phyloP scores from a whole-genome alignment of 1,140 invertebrate genomes.

The Tetragnatha versicolor region DNA sequence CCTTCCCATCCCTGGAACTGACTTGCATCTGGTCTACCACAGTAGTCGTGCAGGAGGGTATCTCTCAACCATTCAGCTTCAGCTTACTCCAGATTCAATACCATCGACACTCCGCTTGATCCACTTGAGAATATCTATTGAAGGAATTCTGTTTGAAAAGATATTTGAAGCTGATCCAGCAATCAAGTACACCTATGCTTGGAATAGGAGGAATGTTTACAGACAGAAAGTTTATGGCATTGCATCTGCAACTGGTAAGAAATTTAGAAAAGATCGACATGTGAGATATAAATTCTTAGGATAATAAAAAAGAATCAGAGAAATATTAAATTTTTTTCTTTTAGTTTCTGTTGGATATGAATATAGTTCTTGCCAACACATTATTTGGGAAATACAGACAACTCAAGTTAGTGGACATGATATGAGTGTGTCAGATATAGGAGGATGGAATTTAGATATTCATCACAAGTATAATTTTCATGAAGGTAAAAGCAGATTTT shows the following conservation, averaged over 20 bases:
- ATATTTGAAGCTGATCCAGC: constrained; percentile 67
- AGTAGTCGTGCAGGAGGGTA: constrained; percentile 64
- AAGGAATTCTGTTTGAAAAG: constrained; percentile 66
- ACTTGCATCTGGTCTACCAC: constrained; percentile 66
- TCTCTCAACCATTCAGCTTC: constrained; percentile 66
- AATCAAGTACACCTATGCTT: constrained; percentile 67
- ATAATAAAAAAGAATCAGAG: neutral
- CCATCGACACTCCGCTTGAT: constrained; percentile 60
- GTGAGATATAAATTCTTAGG: neutral
- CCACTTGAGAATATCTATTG: constrained; percentile 64
- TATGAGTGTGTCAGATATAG: constrained; percentile 94
- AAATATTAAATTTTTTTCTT: constrained; percentile 23
- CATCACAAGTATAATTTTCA: constrained; percentile 99
- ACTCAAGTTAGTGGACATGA: constrained; percentile 95
- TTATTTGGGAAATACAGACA: constrained; percentile 93
- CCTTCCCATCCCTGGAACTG: constrained; percentile 85
- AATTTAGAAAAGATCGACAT: neutral
- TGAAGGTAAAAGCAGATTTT: constrained; percentile 70
- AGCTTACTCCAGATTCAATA: constrained; percentile 64
- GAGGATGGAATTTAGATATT: constrained; percentile 96
- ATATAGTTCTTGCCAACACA: constrained; percentile 80
- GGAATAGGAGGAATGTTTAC: constrained; percentile 69
- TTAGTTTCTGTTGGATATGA: constrained; percentile 85
- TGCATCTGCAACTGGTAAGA: constrained; percentile 72
- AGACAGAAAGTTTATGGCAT: constrained; percentile 78